phyloP scores from a whole-genome alignment of 1,140 invertebrate species.

The Drosophila ananassae region DNA sequence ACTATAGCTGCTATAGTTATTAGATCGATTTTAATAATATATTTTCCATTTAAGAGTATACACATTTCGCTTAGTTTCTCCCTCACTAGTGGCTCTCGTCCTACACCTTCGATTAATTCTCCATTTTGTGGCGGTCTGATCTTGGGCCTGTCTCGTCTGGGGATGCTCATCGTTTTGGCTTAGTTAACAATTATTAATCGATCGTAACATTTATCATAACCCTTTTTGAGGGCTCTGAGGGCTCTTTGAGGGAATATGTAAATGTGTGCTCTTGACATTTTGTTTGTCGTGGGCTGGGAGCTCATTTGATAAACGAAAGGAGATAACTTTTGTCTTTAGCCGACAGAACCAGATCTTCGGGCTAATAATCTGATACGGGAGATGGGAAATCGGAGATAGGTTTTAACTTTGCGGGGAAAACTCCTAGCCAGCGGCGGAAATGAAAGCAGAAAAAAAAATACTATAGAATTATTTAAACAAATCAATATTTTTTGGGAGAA shows the following conservation, averaged over 20 bases:
- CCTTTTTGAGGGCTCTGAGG: slow-evolving; percentile 14
- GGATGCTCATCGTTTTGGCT: slow-evolving; percentile 59
- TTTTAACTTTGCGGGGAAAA: slow-evolving; percentile 1
- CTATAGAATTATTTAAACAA: slow-evolving; percentile 24
- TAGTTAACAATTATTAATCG: slow-evolving; percentile 83
- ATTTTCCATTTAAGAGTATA: slow-evolving; percentile 3
- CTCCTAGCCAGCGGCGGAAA: slow-evolving; percentile 20
- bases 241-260: slow-evolving; percentile 58
- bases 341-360: slow-evolving; percentile 52
- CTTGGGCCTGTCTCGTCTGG: slow-evolving; percentile 30
- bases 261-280: slow-evolving; percentile 57
- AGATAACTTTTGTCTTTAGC: slow-evolving; percentile 65
- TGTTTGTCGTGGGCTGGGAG: slow-evolving; percentile 38
- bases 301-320: slow-evolving; percentile 33
- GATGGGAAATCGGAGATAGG: slow-evolving; percentile 47
- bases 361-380: slow-evolving; percentile 40
- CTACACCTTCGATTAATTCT: slow-evolving; percentile 26
- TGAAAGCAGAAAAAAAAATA: slow-evolving; percentile 26
- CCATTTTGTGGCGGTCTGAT: slow-evolving; percentile 32
- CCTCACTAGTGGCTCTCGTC: background rate
- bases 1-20: too few relatives aligned
- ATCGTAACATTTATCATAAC: slow-evolving; percentile 81
- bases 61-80: background rate
- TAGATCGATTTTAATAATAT: background rate
- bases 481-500: slow-evolving; percentile 13